These are phyloP conservation scores for Gymnoscelis rufifasciata DNA, from an alignment of 2,888 invertebrate genomes.

Conservation along the genomic window DNA sequence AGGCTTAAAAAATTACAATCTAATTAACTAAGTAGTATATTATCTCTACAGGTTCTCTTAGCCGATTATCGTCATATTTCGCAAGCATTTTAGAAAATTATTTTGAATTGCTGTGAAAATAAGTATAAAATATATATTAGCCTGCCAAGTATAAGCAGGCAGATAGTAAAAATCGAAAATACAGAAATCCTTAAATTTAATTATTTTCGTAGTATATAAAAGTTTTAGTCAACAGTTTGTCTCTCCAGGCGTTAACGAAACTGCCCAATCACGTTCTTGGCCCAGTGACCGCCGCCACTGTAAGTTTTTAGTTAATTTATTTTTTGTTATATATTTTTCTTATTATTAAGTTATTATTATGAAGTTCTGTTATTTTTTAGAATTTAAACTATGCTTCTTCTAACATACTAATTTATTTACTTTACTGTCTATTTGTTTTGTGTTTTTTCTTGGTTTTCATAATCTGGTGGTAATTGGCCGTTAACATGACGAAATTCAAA, in stretches of 20 bases:
- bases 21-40: too few species aligned
- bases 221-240: conserved; percentile 26
- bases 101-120: too few species aligned
- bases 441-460: background rate
- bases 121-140: too few species aligned
- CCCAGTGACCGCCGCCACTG: conserved; percentile 67
- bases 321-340: conserved; percentile 19
- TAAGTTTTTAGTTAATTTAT: conserved; percentile 50
- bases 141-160: too few species aligned
- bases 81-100: too few species aligned
- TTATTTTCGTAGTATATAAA: background rate
- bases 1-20: too few species aligned
- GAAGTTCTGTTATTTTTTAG: too few species aligned
- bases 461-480: background rate
- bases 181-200: too few species aligned
- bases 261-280: conserved; percentile 72
- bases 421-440: background rate
- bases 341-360: conserved; percentile 20
- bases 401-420: background rate
- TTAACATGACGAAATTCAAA: background rate
- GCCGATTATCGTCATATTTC: too few species aligned
- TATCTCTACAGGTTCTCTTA: too few species aligned
- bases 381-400: too few species aligned
- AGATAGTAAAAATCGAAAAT: too few species aligned
- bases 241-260: conserved; percentile 69